Evolutionary conservation across 2,797 vertebrate genomes (phyloP), one percentile per base, ranked within the genome.

Genomic region (Myotis findleyi): DNA sequence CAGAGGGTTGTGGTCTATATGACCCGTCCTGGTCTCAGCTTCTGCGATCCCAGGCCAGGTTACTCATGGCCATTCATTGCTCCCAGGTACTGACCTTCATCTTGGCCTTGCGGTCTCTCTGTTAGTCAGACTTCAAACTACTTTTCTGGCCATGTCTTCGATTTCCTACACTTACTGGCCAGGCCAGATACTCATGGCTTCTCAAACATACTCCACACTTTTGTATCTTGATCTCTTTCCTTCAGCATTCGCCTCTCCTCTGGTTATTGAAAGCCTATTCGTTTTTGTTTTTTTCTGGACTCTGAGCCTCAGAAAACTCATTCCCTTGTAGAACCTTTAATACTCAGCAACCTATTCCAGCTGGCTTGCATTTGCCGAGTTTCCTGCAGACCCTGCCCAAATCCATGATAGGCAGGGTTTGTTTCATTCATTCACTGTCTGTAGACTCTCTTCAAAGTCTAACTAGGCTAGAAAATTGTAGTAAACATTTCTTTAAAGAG

Each of bases 401-500:
- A 38, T 71, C 75, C 55, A 69, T 10, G 36, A 49, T 33, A 6
- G 33, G 13, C 47, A 57, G 59, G 30, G 38, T 73, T 33, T 83
- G 44, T 73, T 73, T 75, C 27, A 25, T 21, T 25, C 53, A 36
- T 33, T 73, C 53, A 13, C 41, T 41, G 17, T 76, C 27, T 0
- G 0, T 17, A 13, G 51, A 38, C 21, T 41, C 16, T 92, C 57
- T 91, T 81, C 36, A 8, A 0, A 59, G 20, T 49, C 51, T 27
- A 69, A 44, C 81, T 23, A 57, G 73, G 13, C 53, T 91, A 73
- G 72, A 6, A 75, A 55, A 82, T 77, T 36, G 1, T 23, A 53
- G 38, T 2, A 57, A 93, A 72, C 30, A 14, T 55, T 96, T 59
- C 33, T 72, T 94, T 91, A 44, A 91, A 85, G n/a, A 73, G n/a